Base-by-base conservation (phyloP, 2,888 invertebrate species). In the Cylindroiulus punctatus region DNA sequence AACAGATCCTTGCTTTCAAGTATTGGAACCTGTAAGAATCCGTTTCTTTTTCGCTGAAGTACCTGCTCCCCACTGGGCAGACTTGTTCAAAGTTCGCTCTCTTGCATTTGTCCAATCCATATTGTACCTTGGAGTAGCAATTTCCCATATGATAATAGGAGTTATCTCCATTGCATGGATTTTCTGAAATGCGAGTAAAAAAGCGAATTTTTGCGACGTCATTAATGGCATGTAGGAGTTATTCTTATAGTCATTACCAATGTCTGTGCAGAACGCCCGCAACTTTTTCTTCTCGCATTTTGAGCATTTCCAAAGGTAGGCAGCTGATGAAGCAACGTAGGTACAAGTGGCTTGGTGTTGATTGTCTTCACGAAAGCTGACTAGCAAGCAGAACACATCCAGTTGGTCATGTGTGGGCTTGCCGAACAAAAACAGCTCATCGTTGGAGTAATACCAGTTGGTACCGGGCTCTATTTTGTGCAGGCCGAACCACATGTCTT, bases 401-500 rank as follows among this genome's bases (percentile, higher is more conserved):
- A 76, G 30, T 14, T 76, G 26, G 76, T 76, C 76, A 30, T 26
- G 30, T 12, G 7, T 2, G 7, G 30, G 14, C 30, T 26, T 8
- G 8, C 30, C 30, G 26, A 14, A 30, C 14, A 22, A 14, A 12
- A 76, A 76, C 26, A 14, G 30, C 1, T 76, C 30, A 30, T 76
- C 76, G 30, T 76, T 10, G 30, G 76, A 76, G 30, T 30, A 76
- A 14, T 76, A 76, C 76, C 76, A 76, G 76, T 76, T 76, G 2
- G 7, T 8, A 22, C 76, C 76, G 0, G 26, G 30, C 12, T 76
- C 14, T 12, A 76, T 76, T 76, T 76, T 76, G 14, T 76, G 76
- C 76, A 76, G 76, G 14, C 76, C 76, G 12, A 76, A 30, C 76
- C 76, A 76, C 76, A 76, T 76, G 12, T 76, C 76, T 76, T 26